phyloP scores from a whole-genome alignment of 2,113 vertebrate genomes.

The Spheniscus mendiculus region DNA sequence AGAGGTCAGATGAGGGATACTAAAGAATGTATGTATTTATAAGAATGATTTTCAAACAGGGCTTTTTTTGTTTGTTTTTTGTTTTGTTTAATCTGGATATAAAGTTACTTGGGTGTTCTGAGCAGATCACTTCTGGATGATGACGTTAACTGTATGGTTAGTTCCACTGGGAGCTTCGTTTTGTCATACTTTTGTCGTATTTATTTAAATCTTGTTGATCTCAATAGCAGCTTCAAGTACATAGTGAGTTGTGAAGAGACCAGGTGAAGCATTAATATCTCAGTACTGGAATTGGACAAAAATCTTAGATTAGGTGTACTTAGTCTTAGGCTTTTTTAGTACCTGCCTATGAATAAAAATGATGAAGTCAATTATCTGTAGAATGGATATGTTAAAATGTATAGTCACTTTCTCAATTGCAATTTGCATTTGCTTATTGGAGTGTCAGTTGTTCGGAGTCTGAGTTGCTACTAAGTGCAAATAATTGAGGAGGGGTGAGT shows the following conservation, averaged over 20 bases:
- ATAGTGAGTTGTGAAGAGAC: not conserved
- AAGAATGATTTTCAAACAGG: not conserved
- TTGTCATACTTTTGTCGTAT: not conserved
- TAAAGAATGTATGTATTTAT: rapidly evolving
- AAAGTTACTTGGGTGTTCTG: not conserved
- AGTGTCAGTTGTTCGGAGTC: not conserved
- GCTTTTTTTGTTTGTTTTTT: not conserved
- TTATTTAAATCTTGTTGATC: not conserved
- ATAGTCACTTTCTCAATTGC: not conserved
- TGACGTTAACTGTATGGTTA: not conserved
- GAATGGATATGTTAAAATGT: not conserved
- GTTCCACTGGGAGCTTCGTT: not conserved
- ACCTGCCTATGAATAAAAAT: not conserved
- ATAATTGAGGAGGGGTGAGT: not conserved
- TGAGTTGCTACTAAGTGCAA: not conserved
- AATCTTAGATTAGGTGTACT: not conserved
- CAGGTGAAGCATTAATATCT: not conserved
- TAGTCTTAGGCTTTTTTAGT: not conserved
- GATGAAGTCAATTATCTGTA: not conserved
- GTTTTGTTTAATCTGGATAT: not conserved
- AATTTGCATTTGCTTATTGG: not conserved
- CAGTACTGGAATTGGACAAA: not conserved
- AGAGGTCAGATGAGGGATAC: not conserved
- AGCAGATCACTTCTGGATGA: not conserved
- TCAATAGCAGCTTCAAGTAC: not conserved